Evolutionary conservation across 2,113 vertebrate species (phyloP).

Genomic region (Macroglossus sobrinus): DNA sequence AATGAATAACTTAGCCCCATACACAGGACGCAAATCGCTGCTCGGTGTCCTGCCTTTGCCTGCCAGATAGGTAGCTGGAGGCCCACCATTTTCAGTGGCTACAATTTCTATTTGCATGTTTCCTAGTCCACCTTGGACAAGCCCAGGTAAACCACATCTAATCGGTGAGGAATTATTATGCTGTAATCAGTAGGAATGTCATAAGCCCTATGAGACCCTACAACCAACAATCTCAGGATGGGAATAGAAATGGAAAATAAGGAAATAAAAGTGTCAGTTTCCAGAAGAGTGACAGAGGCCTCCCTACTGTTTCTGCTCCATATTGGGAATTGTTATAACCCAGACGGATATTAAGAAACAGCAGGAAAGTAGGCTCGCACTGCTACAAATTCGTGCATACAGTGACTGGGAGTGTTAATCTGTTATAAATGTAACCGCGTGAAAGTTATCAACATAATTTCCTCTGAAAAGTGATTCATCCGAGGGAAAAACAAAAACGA

Average conservation of each 20-base stretch:
- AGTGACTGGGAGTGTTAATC: not conserved
- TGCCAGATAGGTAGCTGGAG: not conserved
- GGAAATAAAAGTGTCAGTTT: conserved; percentile 41
- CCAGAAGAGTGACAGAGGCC: not conserved
- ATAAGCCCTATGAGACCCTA: not conserved
- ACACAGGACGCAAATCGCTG: not conserved
- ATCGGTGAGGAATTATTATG: not conserved
- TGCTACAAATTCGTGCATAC: not conserved
- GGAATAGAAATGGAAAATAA: conserved; percentile 19
- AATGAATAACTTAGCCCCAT: not conserved
- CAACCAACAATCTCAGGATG: not conserved
- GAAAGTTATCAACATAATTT: conserved; percentile 47
- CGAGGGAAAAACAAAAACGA: not conserved
- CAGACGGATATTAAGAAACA: not conserved
- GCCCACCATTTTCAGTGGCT: not conserved
- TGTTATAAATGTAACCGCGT: not conserved
- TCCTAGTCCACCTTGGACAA: not conserved
- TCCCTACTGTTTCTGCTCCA: not conserved
- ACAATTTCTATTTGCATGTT: not conserved
- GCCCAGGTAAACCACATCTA: not conserved
- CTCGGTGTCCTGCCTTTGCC: not conserved
- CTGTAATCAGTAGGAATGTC: not conserved
- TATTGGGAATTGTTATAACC: not conserved
- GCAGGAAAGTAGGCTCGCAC: not conserved
- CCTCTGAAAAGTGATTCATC: conserved; percentile 46